Conservation (phyloP, 2,113 vertebrate genomes). For the Coptodon bakossiorum region DNA sequence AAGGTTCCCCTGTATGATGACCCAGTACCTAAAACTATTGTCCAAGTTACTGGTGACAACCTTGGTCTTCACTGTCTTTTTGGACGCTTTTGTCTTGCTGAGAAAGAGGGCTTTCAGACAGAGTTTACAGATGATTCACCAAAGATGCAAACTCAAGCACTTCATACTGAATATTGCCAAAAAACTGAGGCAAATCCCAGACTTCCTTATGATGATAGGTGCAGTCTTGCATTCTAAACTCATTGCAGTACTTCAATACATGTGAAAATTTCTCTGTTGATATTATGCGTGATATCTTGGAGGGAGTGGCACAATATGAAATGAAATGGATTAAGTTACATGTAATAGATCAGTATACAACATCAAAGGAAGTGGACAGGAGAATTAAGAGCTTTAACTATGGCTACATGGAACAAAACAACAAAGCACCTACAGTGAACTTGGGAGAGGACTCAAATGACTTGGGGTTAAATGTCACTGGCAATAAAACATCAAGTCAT, state of each 20-base stretch:
- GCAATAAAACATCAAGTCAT: no score
- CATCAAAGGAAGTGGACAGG: neutral
- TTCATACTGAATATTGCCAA: constrained; percentile 1
- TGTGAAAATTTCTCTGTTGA: constrained; percentile 7
- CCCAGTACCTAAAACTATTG: neutral
- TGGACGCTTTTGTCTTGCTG: neutral
- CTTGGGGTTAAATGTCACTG: no score
- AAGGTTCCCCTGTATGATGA: neutral
- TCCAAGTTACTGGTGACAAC: constrained; percentile 13
- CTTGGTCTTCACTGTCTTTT: neutral
- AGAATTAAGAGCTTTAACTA: constrained; percentile 11
- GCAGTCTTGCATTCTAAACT: constrained; percentile 4
- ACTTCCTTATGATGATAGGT: constrained; percentile 12
- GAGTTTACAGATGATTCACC: constrained; percentile 4
- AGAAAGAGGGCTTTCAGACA: neutral
- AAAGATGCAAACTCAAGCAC: neutral
- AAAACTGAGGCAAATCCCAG: neutral
- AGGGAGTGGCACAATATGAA: constrained; percentile 12
- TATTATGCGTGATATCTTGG: constrained; percentile 33
- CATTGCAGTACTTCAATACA: constrained; percentile 6
- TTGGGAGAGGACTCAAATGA: no score
- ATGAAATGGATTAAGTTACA: neutral
- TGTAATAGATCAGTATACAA: neutral
- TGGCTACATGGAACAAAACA: neutral
- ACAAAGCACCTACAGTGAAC: no score